phyloP scores from a whole-genome alignment of 1,140 invertebrate genomes.

The Drosophila truncata region DNA sequence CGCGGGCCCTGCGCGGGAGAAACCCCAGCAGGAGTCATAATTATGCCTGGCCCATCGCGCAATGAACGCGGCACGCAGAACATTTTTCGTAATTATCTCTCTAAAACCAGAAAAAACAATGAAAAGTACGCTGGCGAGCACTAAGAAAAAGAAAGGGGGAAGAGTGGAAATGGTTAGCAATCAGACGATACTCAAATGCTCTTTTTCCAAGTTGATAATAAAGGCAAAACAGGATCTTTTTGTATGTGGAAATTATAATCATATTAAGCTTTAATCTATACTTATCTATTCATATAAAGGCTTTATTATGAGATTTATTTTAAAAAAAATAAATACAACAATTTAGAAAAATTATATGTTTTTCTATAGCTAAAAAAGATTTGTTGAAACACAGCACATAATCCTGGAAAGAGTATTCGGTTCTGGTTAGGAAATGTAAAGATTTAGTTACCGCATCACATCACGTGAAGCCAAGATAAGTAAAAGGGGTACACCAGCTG shows the following conservation, averaged over 20 bases:
- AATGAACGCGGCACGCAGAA: slow-evolving; percentile 65
- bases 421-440: slow-evolving; percentile 8
- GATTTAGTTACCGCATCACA: slow-evolving; percentile 61
- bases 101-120: slow-evolving; percentile 62
- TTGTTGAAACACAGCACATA: not conserved
- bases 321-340: not conserved
- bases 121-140: slow-evolving; percentile 36
- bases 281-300: not conserved
- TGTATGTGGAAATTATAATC: not conserved
- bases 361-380: not conserved
- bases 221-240: not conserved
- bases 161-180: not conserved
- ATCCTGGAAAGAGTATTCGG: slow-evolving; percentile 15
- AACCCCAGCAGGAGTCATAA: slow-evolving; percentile 61
- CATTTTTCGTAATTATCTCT: slow-evolving; percentile 82
- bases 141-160: slow-evolving; percentile 20
- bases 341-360: not conserved
- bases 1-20: not conserved
- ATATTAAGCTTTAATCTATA: not conserved
- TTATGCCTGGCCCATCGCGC: slow-evolving; percentile 66
- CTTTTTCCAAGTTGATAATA: not conserved
- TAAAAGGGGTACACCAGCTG: slow-evolving; percentile 20
- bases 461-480: slow-evolving; percentile 50
- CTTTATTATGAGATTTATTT: not conserved
- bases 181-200: not conserved